phyloP scores from a whole-genome alignment of 2,113 vertebrate species.

The Podiceps cristatus region DNA sequence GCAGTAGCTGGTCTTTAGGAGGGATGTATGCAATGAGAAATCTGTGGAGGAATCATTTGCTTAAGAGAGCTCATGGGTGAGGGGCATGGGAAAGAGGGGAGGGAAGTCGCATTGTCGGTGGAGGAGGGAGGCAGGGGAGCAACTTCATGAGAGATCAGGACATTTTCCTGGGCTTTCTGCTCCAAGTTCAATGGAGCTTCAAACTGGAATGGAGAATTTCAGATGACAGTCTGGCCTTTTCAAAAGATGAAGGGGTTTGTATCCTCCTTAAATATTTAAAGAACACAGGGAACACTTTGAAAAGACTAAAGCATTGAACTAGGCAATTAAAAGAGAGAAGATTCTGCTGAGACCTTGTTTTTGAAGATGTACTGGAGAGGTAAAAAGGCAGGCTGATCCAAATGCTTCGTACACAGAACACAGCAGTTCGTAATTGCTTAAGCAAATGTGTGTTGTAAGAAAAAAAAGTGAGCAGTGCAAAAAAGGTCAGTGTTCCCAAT shows the following conservation, averaged over 20 bases:
- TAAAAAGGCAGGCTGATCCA: neutral
- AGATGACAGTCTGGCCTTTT: conserved; percentile 17
- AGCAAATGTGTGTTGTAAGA: neutral
- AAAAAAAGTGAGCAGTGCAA: neutral
- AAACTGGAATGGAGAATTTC: neutral
- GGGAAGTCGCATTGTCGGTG: fast-evolving
- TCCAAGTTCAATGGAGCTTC: conserved; percentile 20
- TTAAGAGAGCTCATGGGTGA: neutral
- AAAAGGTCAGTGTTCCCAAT: neutral
- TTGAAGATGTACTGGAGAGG: neutral
- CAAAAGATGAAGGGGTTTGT: conserved; percentile 5
- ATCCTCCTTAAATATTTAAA: conserved; percentile 55
- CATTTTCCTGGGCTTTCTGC: neutral
- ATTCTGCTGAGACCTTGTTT: conserved; percentile 40
- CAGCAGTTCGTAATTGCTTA: conserved; percentile 8
- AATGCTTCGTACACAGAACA: neutral
- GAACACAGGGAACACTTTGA: neutral
- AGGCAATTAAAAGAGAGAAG: conserved; percentile 38
- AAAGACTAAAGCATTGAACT: conserved; percentile 8
- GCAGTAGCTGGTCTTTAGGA: neutral
- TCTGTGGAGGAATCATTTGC: neutral
- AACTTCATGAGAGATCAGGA: neutral
- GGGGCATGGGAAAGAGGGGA: neutral
- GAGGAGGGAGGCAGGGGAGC: neutral
- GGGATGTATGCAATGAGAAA: neutral